These are phyloP conservation scores for Sebastes trivittatus DNA, from an alignment of 2,797 vertebrate species.

Conservation along the genomic window DNA sequence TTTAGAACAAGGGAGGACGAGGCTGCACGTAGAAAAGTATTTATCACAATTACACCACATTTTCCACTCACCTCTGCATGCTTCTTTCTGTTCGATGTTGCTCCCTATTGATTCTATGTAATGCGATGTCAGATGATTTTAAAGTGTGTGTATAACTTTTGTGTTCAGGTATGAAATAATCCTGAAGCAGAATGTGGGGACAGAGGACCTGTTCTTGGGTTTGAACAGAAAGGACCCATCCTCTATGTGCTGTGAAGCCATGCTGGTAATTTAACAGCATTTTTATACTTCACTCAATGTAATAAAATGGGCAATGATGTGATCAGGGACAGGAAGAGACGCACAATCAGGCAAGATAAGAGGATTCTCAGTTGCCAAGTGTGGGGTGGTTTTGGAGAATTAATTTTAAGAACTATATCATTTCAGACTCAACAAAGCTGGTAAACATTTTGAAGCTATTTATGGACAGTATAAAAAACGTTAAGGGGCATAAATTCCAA, in stretches of 20 bases:
- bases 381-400: neutral
- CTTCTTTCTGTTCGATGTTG: neutral
- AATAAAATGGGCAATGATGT: neutral
- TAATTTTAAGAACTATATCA: neutral
- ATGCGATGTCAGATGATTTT: neutral
- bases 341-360: neutral
- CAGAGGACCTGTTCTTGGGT: conserved; percentile 92
- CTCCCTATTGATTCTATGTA: neutral
- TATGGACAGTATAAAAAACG: neutral
- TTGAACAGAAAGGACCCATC: conserved; percentile 90
- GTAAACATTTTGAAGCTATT: neutral
- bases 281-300: neutral
- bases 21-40: neutral
- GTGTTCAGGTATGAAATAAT: conserved; percentile 89
- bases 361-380: neutral
- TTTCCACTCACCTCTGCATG: neutral
- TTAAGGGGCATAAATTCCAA: neutral
- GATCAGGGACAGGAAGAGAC: neutral
- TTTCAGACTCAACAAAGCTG: neutral
- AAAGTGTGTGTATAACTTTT: neutral
- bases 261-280: conserved; percentile 84
- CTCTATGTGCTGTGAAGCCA: conserved; percentile 91
- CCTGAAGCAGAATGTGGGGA: conserved; percentile 90
- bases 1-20: neutral
- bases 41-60: neutral